Percentiles rank a stretch among this genome's conserved stretches.
phyloP scores from a whole-genome alignment of 2,888 invertebrate species.

The Meandrusa payeni region DNA sequence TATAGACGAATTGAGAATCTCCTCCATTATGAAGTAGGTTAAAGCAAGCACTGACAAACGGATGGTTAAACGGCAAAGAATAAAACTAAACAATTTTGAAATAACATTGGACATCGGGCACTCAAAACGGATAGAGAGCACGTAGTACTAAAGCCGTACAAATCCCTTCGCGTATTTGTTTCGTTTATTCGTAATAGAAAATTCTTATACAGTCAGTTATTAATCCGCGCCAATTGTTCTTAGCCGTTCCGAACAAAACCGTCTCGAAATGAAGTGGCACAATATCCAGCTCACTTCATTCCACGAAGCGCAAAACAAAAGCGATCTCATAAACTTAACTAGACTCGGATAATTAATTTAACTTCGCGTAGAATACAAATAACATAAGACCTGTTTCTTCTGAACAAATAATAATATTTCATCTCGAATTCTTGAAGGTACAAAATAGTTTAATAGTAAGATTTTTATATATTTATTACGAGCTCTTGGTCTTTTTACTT shows the following conservation, averaged over 20 bases:
- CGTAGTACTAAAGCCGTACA: not conserved
- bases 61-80: no score
- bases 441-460: not conserved
- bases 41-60: no score
- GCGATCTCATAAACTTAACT: constrained; percentile 21
- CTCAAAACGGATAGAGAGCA: no score
- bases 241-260: constrained; percentile 17
- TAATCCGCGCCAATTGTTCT: constrained; percentile 22
- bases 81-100: no score
- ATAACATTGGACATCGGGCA: no score
- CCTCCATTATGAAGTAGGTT: no score
- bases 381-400: not conserved
- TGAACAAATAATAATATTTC: not conserved
- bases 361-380: constrained; percentile 9
- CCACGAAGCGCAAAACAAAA: constrained; percentile 19
- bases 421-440: not conserved
- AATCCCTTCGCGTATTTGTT: constrained; percentile 2
- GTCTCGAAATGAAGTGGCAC: constrained; percentile 19
- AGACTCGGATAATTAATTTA: constrained; percentile 18
- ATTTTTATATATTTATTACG: no score
- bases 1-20: no score
- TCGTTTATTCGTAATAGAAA: constrained; percentile 18
- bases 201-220: constrained; percentile 15
- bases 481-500: no score
- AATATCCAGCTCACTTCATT: constrained; percentile 14